phyloP scores from a whole-genome alignment of 2,113 vertebrate genomes.

The Elanoides forficatus region DNA sequence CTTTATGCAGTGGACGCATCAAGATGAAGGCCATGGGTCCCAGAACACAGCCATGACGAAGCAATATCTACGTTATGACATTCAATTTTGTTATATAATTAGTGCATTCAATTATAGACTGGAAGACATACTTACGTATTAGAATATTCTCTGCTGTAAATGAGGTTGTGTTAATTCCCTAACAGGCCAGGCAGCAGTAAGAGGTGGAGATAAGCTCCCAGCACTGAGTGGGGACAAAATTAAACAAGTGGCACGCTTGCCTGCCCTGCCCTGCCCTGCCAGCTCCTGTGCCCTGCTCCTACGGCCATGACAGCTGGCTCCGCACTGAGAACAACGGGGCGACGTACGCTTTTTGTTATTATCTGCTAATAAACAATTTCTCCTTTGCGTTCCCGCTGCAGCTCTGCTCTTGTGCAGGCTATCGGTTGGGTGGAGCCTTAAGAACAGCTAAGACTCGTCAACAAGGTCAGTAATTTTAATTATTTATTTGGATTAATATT shows the following conservation, averaged over 20 bases:
- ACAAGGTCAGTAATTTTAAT: background rate
- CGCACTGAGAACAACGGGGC: rapidly evolving
- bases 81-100: constrained; percentile 22
- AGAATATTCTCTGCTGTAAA: constrained; percentile 1
- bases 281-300: background rate
- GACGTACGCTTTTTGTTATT: background rate
- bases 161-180: constrained; percentile 16
- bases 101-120: constrained; percentile 25
- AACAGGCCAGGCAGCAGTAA: background rate
- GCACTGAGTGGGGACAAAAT: background rate
- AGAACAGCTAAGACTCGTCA: background rate
- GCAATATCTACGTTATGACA: background rate
- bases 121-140: background rate
- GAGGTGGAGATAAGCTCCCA: background rate
- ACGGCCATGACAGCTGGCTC: rapidly evolving
- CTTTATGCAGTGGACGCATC: background rate
- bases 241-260: background rate
- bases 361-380: background rate
- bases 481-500: background rate
- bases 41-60: background rate
- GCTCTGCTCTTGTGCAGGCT: background rate
- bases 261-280: background rate
- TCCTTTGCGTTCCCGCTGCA: background rate
- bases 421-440: background rate
- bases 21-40: background rate